These are phyloP conservation scores for Zelleria hepariella DNA, from an alignment of 2,888 invertebrate genomes.

Conservation along the genomic window DNA sequence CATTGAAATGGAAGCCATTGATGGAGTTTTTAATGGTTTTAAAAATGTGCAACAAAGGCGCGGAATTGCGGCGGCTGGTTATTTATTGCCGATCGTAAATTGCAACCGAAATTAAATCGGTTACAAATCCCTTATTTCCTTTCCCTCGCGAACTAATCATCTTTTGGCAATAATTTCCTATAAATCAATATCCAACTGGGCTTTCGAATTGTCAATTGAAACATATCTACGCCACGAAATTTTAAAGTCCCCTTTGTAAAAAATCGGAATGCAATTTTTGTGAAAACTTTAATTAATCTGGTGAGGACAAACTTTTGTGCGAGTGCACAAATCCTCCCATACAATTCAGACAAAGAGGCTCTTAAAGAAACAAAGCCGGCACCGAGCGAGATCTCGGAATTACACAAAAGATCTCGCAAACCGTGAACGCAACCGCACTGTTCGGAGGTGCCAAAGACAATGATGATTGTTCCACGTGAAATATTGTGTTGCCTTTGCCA, in stretches of 20 bases:
- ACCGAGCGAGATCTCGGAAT: constrained; percentile 24
- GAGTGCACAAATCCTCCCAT: constrained; percentile 8
- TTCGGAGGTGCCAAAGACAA: constrained; percentile 67
- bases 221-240: not conserved
- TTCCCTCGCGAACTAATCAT: constrained; percentile 38
- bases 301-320: not conserved
- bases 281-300: constrained; percentile 4
- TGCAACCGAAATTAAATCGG: constrained; percentile 61
- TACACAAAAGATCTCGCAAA: constrained; percentile 31
- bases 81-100: constrained; percentile 67
- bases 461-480: constrained; percentile 70
- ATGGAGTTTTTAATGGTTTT: constrained; percentile 65
- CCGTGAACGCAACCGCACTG: constrained; percentile 38
- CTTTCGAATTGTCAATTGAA: not conserved
- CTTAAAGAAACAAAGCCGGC: constrained; percentile 23
- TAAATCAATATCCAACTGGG: constrained; percentile 40
- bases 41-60: constrained; percentile 65
- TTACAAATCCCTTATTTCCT: constrained; percentile 47
- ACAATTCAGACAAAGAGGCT: constrained; percentile 20
- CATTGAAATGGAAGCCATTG: constrained; percentile 54
- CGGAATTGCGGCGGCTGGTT: constrained; percentile 47
- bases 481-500: constrained; percentile 69
- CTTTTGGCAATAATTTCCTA: constrained; percentile 46
- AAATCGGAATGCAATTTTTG: not conserved
- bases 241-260: not conserved